Evolutionary conservation across 2,113 vertebrate genomes (phyloP).

Genomic region (Calyptommatus sinebrachiatus): DNA sequence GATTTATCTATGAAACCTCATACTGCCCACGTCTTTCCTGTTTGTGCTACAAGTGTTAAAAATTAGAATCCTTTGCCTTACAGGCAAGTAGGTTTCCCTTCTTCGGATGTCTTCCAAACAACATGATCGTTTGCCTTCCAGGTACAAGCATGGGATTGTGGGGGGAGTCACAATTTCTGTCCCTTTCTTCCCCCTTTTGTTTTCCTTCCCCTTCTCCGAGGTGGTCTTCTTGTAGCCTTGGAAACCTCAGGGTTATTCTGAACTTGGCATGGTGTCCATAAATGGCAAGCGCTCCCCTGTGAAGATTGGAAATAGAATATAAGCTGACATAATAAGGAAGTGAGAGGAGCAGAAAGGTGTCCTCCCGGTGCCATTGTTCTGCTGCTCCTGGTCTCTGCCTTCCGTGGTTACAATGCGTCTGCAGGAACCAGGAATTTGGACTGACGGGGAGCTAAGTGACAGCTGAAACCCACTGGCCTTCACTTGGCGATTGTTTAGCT

Average conservation of each 20-base stretch:
- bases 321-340: background rate
- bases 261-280: too few relatives aligned
- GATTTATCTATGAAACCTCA: too few relatives aligned
- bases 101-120: too few relatives aligned
- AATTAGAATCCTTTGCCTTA: too few relatives aligned
- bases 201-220: too few relatives aligned
- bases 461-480: slow-evolving; percentile 30
- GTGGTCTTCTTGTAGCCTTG: too few relatives aligned
- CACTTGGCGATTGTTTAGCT: slow-evolving; percentile 27
- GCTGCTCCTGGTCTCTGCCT: background rate
- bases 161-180: too few relatives aligned
- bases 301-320: background rate
- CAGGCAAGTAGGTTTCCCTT: too few relatives aligned
- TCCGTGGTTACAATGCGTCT: background rate
- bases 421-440: slow-evolving; percentile 41
- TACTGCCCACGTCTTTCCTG: too few relatives aligned
- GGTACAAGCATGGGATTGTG: too few relatives aligned
- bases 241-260: background rate
- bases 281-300: background rate
- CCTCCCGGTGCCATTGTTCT: background rate
- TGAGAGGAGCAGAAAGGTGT: background rate
- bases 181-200: background rate
- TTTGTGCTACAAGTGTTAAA: too few relatives aligned
- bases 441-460: slow-evolving; percentile 32
- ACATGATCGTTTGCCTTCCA: too few relatives aligned